Evolutionary conservation across 2,797 vertebrate genomes (phyloP).

Genomic region (Tapirus indicus): DNA sequence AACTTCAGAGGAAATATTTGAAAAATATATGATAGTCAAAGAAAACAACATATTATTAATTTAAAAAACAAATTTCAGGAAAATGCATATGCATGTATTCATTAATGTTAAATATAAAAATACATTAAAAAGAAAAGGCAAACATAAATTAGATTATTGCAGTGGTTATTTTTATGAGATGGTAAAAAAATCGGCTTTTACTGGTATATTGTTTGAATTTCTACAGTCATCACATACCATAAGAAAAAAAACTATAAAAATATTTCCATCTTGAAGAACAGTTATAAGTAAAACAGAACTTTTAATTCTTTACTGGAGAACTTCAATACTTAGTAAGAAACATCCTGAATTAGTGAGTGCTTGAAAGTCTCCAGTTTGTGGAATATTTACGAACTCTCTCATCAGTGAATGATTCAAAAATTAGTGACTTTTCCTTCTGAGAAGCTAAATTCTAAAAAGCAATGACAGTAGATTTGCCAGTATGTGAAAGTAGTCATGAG

Average conservation of each 20-base stretch:
- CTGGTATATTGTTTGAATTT: background rate
- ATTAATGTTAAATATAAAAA: constrained; percentile 26
- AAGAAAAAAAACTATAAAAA: background rate
- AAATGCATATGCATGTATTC: background rate
- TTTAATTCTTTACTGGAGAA: background rate
- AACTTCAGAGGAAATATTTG: background rate
- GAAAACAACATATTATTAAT: background rate
- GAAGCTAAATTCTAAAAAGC: background rate
- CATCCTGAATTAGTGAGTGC: background rate
- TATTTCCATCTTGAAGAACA: background rate
- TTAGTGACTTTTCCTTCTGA: background rate
- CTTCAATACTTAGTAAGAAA: background rate
- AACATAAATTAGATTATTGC: background rate
- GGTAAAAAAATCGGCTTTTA: constrained; percentile 16
- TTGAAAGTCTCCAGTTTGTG: background rate
- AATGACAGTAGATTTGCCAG: background rate
- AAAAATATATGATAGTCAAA: background rate
- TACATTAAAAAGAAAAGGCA: background rate
- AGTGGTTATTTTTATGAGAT: background rate
- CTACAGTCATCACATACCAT: background rate
- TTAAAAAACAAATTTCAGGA: background rate
- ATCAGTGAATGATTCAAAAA: background rate
- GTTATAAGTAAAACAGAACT: background rate
- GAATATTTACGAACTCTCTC: background rate
- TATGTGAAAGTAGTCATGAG: background rate